Evolutionary conservation across 2,797 vertebrate species (phyloP).

Genomic region (Alauda arvensis): DNA sequence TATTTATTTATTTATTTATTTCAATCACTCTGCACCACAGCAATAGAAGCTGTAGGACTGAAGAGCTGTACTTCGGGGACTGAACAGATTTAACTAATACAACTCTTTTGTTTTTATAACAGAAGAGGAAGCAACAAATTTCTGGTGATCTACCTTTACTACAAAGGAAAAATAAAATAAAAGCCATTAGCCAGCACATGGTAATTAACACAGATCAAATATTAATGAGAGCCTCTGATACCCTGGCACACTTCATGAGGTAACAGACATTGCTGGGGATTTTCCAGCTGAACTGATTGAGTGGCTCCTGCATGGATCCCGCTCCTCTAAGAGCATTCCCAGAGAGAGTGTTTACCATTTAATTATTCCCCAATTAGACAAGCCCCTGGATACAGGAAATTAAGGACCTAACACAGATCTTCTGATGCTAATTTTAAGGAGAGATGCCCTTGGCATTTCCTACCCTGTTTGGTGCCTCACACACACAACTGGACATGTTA

Average conservation of each 20-base stretch:
- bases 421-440: background rate
- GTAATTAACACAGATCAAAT: background rate
- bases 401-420: background rate
- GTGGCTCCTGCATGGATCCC: background rate
- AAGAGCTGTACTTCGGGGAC: background rate
- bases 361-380: background rate
- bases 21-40: background rate
- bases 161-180: background rate
- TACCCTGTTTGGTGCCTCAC: background rate
- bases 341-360: background rate
- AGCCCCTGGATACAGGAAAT: background rate
- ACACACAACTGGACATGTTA: accelerated
- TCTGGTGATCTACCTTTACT: background rate
- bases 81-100: background rate
- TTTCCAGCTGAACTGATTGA: background rate
- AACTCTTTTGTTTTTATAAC: background rate
- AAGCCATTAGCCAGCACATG: background rate
- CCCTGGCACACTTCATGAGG: background rate
- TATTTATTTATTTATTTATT: background rate
- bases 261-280: background rate
- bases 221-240: background rate
- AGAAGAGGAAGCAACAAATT: background rate
- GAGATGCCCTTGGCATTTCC: background rate
- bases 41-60: background rate
- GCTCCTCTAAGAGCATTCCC: background rate